Base-by-base conservation (phyloP, 2,797 vertebrate genomes). In the Nyctalus aviator region DNA sequence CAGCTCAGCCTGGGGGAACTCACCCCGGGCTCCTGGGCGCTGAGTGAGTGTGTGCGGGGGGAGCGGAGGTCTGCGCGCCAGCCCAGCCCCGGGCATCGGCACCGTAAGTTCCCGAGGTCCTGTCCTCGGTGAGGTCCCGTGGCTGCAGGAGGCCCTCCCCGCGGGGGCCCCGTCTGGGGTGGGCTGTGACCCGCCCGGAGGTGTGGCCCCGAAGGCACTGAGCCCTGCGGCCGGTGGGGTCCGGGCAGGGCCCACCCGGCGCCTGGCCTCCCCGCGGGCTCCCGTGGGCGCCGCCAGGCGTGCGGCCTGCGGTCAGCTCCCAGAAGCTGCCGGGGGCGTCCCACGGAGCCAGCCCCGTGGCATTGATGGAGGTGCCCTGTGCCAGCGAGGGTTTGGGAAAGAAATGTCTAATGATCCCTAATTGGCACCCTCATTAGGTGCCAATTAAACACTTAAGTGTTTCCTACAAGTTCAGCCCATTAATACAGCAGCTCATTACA, bases 361-460 rank as follows among this genome's bases (percentile, higher is more conserved):
- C 95, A 90, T 90, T 96, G 96, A 97, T 97, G 95, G 96, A 97
- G 97, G 97, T 95, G 94, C 87, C 96, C 96, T 41, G 71, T 86
- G 90, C 94, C 95, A 95, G 95, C 95, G 94, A 95, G 84, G 88
- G 93, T 92, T 97, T 96, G 90, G 96, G 87, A 95, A 96, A 97
- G 96, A 97, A 97, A 97, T 95, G 83, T 92, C 82, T 97, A 97
- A 97, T 82, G 95, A 96, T 97, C 76, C 96, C 88, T 97, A 97
- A 97, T 97, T 96, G 95, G 95, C 83, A 90, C 85, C 85, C 92
- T 96, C 97, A 96, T 97, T 97, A 97, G 95, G 94, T 96, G 96
- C 95, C 96, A 97, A 97, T 97, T 97, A 97, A 97, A 96, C 95
- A 97, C 97, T 97, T 97, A 97, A 97, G 95, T 94, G 91, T 97